These are phyloP conservation scores for Epinephelus malabaricus DNA, from an alignment of 2,797 vertebrate species.

Conservation along the genomic window DNA sequence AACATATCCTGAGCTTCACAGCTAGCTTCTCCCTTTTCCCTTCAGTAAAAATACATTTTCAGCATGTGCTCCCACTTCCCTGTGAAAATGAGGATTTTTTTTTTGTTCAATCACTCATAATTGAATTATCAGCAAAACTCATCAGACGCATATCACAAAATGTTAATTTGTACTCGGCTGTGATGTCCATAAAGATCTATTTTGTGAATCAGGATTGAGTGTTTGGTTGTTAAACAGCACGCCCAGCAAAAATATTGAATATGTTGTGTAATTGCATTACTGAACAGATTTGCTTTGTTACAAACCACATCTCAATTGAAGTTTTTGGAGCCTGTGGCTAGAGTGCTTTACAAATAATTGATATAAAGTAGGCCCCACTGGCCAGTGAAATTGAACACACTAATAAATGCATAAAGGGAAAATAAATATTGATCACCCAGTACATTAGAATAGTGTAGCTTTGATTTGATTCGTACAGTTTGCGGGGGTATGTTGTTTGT, in stretches of 20 bases:
- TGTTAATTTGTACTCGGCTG: slow-evolving; percentile 38
- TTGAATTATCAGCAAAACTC: slow-evolving; percentile 35
- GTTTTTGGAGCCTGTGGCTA: slow-evolving; percentile 73
- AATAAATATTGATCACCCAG: slow-evolving; percentile 78
- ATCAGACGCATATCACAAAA: slow-evolving; percentile 33
- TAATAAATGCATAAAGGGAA: slow-evolving; percentile 78
- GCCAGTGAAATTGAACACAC: slow-evolving; percentile 71
- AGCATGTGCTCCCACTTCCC: slow-evolving; percentile 4
- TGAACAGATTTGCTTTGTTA: slow-evolving; percentile 71
- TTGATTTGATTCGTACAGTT: slow-evolving; percentile 71
- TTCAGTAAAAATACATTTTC: slow-evolving; percentile 59
- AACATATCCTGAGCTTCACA: slow-evolving; percentile 69
- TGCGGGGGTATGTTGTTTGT: slow-evolving; percentile 40
- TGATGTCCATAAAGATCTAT: slow-evolving; percentile 47
- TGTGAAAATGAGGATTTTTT: slow-evolving; percentile 24
- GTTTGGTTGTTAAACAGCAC: slow-evolving; percentile 57
- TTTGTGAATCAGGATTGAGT: slow-evolving; percentile 44
- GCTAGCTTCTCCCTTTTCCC: slow-evolving; percentile 62
- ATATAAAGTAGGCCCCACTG: slow-evolving; percentile 71
- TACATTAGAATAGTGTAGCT: slow-evolving; percentile 66
- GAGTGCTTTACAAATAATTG: slow-evolving; percentile 73
- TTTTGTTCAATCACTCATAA: slow-evolving; percentile 1
- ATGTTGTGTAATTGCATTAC: slow-evolving; percentile 73
- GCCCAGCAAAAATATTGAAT: slow-evolving; percentile 65
- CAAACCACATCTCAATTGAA: slow-evolving; percentile 75